These are phyloP conservation scores for Caenorhabditis sp. DNA, from an alignment of 2,888 invertebrate genomes.

Conservation along the genomic window DNA sequence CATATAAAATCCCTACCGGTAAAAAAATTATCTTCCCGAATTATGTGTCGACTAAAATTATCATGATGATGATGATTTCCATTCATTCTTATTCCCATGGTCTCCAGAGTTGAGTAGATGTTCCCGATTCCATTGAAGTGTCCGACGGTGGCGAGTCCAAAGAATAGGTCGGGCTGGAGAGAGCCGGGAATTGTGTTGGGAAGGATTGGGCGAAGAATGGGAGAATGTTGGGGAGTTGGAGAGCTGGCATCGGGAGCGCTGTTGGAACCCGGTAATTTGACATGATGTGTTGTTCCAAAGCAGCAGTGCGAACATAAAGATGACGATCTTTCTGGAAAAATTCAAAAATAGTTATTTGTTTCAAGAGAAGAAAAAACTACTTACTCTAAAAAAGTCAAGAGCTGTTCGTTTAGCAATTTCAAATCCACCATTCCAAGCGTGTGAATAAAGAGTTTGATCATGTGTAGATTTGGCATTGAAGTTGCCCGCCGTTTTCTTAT, in stretches of 20 bases:
- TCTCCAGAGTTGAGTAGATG: conserved; percentile 15
- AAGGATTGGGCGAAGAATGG: neutral
- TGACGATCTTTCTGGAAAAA: conserved; percentile 26
- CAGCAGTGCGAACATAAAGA: conserved; percentile 14
- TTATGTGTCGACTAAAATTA: neutral
- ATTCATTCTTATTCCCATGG: conserved; percentile 15
- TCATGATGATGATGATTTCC: neutral
- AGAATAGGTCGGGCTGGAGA: conserved; percentile 20
- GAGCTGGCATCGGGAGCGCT: conserved; percentile 1
- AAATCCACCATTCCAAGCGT: conserved; percentile 27
- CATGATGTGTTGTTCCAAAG: conserved; percentile 16
- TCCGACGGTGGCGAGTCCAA: conserved; percentile 33
- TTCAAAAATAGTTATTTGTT: neutral
- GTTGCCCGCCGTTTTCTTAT: conserved; percentile 28
- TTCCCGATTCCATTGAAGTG: conserved; percentile 30
- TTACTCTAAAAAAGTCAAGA: conserved; percentile 29
- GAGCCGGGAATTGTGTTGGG: no score
- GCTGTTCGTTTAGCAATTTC: conserved; percentile 17
- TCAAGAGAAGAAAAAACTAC: no score
- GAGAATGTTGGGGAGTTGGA: neutral
- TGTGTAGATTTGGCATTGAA: conserved; percentile 14
- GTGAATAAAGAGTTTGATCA: conserved; percentile 22
- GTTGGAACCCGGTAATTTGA: conserved; percentile 3
- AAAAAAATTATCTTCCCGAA: neutral
- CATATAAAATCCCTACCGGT: neutral